Evolutionary conservation across 2,797 vertebrate species (phyloP), one percentile per base, ranked within the genome.

Genomic region (Triplophysa bombifrons): DNA sequence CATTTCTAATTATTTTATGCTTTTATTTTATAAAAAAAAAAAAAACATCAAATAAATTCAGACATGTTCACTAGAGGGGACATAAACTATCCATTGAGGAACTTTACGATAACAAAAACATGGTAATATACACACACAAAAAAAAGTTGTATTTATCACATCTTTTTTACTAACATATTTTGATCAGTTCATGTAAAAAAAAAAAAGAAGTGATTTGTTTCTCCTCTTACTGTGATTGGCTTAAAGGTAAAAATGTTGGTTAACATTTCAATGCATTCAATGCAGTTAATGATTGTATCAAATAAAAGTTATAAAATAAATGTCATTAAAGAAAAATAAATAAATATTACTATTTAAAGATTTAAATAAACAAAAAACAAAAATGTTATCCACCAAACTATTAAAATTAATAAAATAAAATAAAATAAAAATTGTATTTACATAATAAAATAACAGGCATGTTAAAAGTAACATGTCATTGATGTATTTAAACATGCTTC

Each of bases 401-500:
- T 34, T 46, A 1, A 58, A 56, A 55, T 66, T 0, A 51, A 70
- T n/a, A 22, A 17, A 22, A 22, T 3, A 27, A 30, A 30, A 30
- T 0, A 30, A 3, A 61, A 65, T 34, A 13, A 56, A 38, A 55
- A n/a, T 25, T 60, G 2, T 27, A 27, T 46, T 41, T 16, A 12
- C 20, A 44, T 25, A 73, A 25, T 55, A 82, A 80, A 74, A 56
- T 13, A 53, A 19, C 11, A 56, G 30, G 38, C 41, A 44, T 60
- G 53, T 53, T 63, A 67, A 70, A 68, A 30, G 13, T 66, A 61
- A 50, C 44, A 46, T 46, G 44, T 11, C 44, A 46, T 46, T 19
- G 25, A 56, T 61, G 70, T 19, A 66, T 38, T 75, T 51, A 68
- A 71, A 70, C 53, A 80, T 83, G 77, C 73, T 83, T 56, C 30